Evolutionary conservation across 2,797 vertebrate species (phyloP).

Genomic region (Anguilla anguilla): DNA sequence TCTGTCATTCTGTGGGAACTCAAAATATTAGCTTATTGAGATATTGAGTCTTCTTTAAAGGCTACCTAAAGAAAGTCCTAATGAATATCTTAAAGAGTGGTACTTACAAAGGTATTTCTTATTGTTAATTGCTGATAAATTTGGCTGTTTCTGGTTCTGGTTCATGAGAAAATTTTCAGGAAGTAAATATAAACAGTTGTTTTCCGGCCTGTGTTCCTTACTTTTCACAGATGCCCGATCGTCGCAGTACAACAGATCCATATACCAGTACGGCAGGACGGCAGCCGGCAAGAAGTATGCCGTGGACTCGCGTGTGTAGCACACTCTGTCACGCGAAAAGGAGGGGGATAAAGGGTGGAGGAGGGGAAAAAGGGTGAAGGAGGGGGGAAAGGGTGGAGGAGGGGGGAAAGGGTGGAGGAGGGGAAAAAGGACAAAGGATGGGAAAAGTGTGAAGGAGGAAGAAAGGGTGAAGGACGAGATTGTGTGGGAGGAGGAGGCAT

Average conservation of each 20-base stretch:
- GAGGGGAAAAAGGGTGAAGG: neutral
- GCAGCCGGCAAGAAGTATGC: conserved; percentile 60
- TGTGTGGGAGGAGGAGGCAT: neutral
- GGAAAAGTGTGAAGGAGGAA: neutral
- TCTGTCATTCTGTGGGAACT: neutral
- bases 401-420: neutral
- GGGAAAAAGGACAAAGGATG: no score
- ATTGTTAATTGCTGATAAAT: neutral
- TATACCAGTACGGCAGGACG: conserved; percentile 34
- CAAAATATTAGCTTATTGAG: neutral
- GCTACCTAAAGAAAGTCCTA: neutral
- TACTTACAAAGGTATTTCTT: neutral
- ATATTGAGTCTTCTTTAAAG: neutral
- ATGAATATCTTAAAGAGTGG: neutral
- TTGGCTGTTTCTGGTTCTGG: neutral
- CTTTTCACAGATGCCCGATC: conserved; percentile 45
- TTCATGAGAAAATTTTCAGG: neutral
- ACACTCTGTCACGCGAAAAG: neutral
- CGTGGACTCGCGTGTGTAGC: conserved; percentile 62
- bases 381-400: neutral
- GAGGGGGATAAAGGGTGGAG: neutral
- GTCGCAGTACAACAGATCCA: conserved; percentile 28
- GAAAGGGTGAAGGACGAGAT: neutral
- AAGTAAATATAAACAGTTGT: neutral
- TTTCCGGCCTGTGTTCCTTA: neutral